phyloP scores from a whole-genome alignment of 2,113 vertebrate genomes.

The Poicephalus meyeri region DNA sequence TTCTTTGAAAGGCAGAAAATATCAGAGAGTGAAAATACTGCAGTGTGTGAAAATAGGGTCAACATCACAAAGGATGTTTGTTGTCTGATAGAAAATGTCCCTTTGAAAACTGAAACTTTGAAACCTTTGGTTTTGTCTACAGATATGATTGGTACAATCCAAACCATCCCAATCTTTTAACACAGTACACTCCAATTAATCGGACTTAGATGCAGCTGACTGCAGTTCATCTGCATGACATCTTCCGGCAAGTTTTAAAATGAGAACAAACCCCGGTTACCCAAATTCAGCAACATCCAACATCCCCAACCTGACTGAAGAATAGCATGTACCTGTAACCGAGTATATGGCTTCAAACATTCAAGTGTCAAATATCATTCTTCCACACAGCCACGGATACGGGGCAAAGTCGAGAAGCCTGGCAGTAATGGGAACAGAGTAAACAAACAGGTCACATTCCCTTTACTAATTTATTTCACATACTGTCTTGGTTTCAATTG shows the following conservation, averaged over 20 bases:
- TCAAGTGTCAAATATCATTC: not conserved
- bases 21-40: not conserved
- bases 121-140: not conserved
- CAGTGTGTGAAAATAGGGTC: not conserved
- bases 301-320: not conserved
- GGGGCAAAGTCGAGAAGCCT: not conserved
- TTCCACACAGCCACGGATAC: not conserved
- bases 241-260: not conserved
- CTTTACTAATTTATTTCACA: not conserved
- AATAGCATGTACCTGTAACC: not conserved
- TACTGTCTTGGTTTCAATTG: not conserved
- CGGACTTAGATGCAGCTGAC: not conserved
- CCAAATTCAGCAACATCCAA: not conserved
- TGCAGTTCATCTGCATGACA: not conserved
- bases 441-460: not conserved
- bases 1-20: not conserved
- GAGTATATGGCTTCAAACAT: not conserved
- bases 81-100: not conserved
- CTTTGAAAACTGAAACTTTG: constrained; percentile 6
- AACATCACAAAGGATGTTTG: not conserved
- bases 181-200: not conserved
- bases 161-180: not conserved
- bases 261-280: not conserved
- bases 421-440: not conserved
- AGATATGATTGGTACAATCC: not conserved